These are phyloP conservation scores for Apistogramma diplotaenia DNA, from an alignment of 2,113 vertebrate species.

Conservation along the genomic window DNA sequence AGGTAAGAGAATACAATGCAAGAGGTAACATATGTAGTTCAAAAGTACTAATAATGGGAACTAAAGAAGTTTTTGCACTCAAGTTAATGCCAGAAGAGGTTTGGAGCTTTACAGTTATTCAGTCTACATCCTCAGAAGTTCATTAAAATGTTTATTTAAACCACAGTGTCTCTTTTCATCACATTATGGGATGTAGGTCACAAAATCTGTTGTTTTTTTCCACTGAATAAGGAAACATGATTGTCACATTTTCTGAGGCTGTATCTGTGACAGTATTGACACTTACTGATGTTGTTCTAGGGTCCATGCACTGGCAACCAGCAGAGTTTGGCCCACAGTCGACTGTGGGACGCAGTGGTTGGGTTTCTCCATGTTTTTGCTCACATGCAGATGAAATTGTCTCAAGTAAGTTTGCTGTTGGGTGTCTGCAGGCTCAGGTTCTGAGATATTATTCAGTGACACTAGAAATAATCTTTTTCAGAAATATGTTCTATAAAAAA, in stretches of 20 bases:
- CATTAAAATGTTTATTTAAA: not conserved
- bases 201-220: not conserved
- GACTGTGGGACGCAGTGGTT: slow-evolving; percentile 96
- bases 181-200: too few relatives aligned
- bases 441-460: not conserved
- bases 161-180: not conserved
- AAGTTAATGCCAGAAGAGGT: too few relatives aligned
- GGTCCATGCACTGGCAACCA: slow-evolving; percentile 96
- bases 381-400: slow-evolving; percentile 98
- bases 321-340: slow-evolving; percentile 94
- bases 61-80: too few relatives aligned
- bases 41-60: too few relatives aligned
- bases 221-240: too few relatives aligned
- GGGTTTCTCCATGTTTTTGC: slow-evolving; percentile 97
- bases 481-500: not conserved
- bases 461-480: not conserved
- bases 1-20: slow-evolving; percentile 76
- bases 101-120: too few relatives aligned
- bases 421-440: not conserved
- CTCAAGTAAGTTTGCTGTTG: slow-evolving; percentile 80
- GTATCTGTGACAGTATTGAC: not conserved
- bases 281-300: slow-evolving; percentile 60
- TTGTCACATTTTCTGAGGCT: not conserved
- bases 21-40: too few relatives aligned
- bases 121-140: too few relatives aligned